Evolutionary conservation across 2,888 invertebrate species (phyloP), one percentile per base, ranked within the genome.

Genomic region (Parasteatoda lunata): DNA sequence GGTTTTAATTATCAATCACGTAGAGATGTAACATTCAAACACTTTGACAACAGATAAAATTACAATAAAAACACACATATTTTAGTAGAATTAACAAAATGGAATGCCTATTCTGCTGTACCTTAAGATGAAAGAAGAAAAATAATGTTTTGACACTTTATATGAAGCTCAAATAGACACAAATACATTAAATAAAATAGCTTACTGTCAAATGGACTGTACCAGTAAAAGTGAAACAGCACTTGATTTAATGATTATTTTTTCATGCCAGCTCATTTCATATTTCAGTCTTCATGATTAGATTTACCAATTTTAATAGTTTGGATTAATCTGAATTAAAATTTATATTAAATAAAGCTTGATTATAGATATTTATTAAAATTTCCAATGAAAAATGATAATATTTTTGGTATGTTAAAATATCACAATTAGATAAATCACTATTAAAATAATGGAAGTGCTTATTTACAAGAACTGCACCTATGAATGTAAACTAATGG

Each of bases 21-120:
- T n/a, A 59, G n/a, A 59, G 59, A 59, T 59, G 59, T 13, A 59
- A 59, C 59, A 59, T 59, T 59, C 59, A 59, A 13, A 59, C 59
- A 59, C n/a, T 59, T 59, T 7, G 11, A 8, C 59, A 59, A 59
- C 8, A 59, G 59, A 13, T 59, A 59, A 59, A 59, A 59, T 13
- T 59, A 59, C 59, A 59, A 4, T 30, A 30, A 59, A 59, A 59
- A 59, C 59, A 59, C 59, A 59, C n/a, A 59, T 59, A 59, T 7
- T 59, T 30, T 30, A 59, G 9, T 59, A 59, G 11, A 59, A 59
- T 59, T 59, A 59, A 59, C 59, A 59, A 59, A 59, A 59, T 59
- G 59, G 59, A 59, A 59, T 59, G 59, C 59, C 59, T 59, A 59
- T 13, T 59, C 30, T 59, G 59, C 59, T 59, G 59, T 13, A 59